Evolutionary conservation across 2,797 vertebrate species (phyloP).

Genomic region (Prunella strophiata): DNA sequence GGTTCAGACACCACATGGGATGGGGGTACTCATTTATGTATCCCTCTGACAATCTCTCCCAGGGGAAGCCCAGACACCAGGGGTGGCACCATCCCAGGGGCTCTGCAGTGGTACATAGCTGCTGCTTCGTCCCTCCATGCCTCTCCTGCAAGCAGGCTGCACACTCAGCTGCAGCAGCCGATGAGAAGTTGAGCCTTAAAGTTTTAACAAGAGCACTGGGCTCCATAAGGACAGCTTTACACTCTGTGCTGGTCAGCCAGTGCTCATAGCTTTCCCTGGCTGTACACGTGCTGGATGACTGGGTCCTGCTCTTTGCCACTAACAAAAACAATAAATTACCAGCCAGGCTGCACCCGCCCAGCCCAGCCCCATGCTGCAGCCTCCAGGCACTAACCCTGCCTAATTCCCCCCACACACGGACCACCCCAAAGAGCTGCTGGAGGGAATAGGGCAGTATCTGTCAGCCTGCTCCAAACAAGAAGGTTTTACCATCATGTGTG

Average conservation of each 20-base stretch:
- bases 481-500: background rate
- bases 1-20: rapidly evolving
- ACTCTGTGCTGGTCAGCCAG: background rate
- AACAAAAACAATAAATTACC: background rate
- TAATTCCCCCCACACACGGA: rapidly evolving
- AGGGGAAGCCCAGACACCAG: background rate
- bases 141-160: background rate
- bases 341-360: background rate
- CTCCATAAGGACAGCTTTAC: constrained; percentile 22
- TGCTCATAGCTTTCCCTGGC: background rate
- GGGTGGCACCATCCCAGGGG: background rate
- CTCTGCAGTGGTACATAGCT: background rate
- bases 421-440: background rate
- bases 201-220: background rate
- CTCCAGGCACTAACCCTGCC: background rate
- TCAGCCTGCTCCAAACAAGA: background rate
- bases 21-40: background rate
- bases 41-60: background rate
- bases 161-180: rapidly evolving
- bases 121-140: rapidly evolving
- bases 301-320: background rate
- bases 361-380: rapidly evolving
- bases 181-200: background rate
- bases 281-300: rapidly evolving
- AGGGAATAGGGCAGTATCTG: background rate